Base-by-base conservation (phyloP, 30 jellyfish, hydroid and myxozoan genomes). In the Cassiopea xamachana region DNA sequence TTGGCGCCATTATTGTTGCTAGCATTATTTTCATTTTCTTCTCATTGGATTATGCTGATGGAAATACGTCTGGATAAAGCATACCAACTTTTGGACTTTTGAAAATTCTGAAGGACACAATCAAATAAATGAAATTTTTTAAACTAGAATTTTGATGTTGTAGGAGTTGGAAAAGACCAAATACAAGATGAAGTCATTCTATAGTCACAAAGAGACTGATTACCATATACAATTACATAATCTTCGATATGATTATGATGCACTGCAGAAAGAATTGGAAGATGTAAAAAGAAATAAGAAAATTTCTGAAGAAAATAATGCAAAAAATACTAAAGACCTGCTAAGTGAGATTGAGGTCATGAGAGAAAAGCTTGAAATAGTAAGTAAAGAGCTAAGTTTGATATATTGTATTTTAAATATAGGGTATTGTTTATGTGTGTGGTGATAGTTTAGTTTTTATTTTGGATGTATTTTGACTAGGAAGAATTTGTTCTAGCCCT, bases 301-400 rank as follows among this genome's bases (percentile, higher is more conserved):
- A 27, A 7, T 78, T 3, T 78, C 55, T 19, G 55, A 7, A 14
- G 59, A 60, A 62, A 83, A 69, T 10, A 62, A 81, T 27, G 60
- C 68, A 48, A 81, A 61, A 8, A 73, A 74, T 73, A 58, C 77
- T 13, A 69, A 84, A 49, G 98, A 91, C 45, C 48, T 88, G 12
- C 46, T 79, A 2, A 19, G 19, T 2, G 89, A 87, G 64, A 95
- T 90, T 72, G 94, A 91, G n/a, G 50, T 90, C 16, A 58, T 95
- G 85, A 58, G 72, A 60, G 64, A 55, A 45, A 92, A 91, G 80
- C 84, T 91, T 39, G 90, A 91, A 18, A 93, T 84, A 98, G 99
- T 95, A 46, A 39, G 91, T 19, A 8, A 43, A 27, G 39, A 27
- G 39, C 39, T 27, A 3, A 61, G 39, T 18, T 15, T 2, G 48